Evolutionary conservation across 2,888 invertebrate species (phyloP).

Genomic region (Eugnorisma glareosa): DNA sequence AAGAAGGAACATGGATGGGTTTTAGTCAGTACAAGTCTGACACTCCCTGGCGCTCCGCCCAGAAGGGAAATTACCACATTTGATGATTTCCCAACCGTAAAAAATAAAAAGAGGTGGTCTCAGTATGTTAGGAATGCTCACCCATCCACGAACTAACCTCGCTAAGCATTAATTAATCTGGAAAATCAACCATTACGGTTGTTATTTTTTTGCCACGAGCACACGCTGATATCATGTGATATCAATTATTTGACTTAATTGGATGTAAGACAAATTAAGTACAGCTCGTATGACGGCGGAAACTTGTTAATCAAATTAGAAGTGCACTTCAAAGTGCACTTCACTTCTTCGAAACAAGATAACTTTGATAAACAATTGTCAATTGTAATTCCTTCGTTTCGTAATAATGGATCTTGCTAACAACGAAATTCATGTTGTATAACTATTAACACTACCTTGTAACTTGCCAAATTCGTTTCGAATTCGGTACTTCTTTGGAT

Average conservation of each 20-base stretch:
- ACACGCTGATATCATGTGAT: not conserved
- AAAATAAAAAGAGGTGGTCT: too few species aligned
- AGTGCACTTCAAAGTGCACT: too few species aligned
- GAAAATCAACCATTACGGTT: not conserved
- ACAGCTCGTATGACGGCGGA: not conserved
- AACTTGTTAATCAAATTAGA: conserved; percentile 12
- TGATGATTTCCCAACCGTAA: too few species aligned
- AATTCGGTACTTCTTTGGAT: not conserved
- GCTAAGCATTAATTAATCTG: not conserved
- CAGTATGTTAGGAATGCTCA: not conserved
- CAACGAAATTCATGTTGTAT: not conserved
- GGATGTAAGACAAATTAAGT: not conserved
- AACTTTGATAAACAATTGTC: conserved; percentile 4
- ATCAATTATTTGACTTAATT: not conserved
- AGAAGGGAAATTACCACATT: too few species aligned
- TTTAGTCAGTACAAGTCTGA: too few species aligned
- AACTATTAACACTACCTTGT: not conserved
- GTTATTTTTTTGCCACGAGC: not conserved
- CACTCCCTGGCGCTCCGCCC: too few species aligned
- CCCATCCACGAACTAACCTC: not conserved
- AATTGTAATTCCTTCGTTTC: conserved; percentile 4
- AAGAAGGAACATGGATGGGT: too few species aligned
- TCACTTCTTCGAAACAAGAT: conserved; percentile 16
- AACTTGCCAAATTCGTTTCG: not conserved
- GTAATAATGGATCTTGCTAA: not conserved